A percentile compares a stretch with the other conserved stretches of the same genome.
Conservation (phyloP, 2,113 vertebrate genomes). For the Parus major region DNA sequence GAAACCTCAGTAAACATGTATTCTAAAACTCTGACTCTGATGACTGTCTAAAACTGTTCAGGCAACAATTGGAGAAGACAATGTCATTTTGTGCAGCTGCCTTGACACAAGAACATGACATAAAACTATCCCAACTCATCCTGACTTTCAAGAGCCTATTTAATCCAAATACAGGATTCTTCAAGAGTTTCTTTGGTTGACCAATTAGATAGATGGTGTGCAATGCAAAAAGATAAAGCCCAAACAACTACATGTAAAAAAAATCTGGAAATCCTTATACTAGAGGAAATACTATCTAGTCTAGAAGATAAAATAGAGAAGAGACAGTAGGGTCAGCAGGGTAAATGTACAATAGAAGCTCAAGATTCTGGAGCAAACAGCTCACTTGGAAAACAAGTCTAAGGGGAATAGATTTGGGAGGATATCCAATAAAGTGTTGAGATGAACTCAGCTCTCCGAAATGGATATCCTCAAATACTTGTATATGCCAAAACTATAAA, state of each 20-base stretch:
- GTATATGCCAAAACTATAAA: neutral
- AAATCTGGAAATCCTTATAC: neutral
- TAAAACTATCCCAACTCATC: neutral
- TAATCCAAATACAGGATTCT: neutral
- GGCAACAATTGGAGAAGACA: neutral
- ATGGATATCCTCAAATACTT: neutral
- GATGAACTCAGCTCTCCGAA: neutral
- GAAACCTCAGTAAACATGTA: neutral
- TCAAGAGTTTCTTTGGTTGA: neutral
- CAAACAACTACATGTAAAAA: neutral
- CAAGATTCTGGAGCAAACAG: neutral
- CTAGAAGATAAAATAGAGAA: neutral
- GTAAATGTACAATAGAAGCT: neutral
- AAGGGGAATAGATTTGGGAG: neutral
- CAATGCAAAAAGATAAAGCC: neutral
- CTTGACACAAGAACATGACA: neutral
- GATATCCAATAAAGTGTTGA: neutral
- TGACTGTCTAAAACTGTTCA: neutral
- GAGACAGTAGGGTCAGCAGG: neutral
- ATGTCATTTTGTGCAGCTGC: neutral
- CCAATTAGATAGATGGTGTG: neutral
- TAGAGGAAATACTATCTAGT: neutral
- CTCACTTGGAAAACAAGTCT: neutral
- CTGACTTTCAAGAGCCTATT: neutral
- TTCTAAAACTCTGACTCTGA: neutral